Base-by-base conservation (phyloP, 53 echinoderm and acorn worm genomes). In the Apostichopus leukothele region DNA sequence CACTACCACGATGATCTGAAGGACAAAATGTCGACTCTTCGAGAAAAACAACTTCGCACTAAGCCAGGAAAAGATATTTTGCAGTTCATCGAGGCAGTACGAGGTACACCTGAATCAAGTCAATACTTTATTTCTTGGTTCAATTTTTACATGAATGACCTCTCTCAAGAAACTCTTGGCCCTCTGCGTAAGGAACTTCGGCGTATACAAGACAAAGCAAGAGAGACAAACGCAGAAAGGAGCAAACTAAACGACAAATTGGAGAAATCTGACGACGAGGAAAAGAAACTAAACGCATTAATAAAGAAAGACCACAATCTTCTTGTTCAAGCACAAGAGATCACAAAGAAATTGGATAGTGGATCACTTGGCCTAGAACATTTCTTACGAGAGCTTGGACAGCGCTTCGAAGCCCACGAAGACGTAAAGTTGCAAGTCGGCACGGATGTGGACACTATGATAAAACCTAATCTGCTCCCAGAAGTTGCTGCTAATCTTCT, bases 401-500 rank as follows among this genome's bases (percentile, higher is more conserved):
- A 89, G 67, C 68, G 52, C 5, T 88, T 12, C 26, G 86, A 86
- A 50, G 71, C 86, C 0, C 13, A 71, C 50, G 86, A 73, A 25
- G 75, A 75, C 0, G 1, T 67, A 0, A 85, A 85, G 27, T 16
- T 22, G 5, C 9, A 50, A 26, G n/a, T 20, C n/a, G 75, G 9
- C 0, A 87, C 87, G 1, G 87, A 87, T 53, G 87, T 87, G 5
- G 87, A 87, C 55, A 74, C 20, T 16, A 0, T 1, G 50, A 87
- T 87, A 12, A 74, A 87, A 1, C 9, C 19, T 5, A 7, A 14
- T 18, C 18, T 3, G 5, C 87, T 87, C 5, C 87, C 87, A 1
- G 74, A 74, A 7, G 54, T 87, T 87, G 87, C 87, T 52, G 90
- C 90, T 5, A 74, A 90, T 22, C 75, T 90, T 8, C 26, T 90